Percentiles rank a stretch among this genome's conserved stretches.
Conservation (phyloP, 64 coral and sea anemone genomes). For the Trachythela sp. region DNA sequence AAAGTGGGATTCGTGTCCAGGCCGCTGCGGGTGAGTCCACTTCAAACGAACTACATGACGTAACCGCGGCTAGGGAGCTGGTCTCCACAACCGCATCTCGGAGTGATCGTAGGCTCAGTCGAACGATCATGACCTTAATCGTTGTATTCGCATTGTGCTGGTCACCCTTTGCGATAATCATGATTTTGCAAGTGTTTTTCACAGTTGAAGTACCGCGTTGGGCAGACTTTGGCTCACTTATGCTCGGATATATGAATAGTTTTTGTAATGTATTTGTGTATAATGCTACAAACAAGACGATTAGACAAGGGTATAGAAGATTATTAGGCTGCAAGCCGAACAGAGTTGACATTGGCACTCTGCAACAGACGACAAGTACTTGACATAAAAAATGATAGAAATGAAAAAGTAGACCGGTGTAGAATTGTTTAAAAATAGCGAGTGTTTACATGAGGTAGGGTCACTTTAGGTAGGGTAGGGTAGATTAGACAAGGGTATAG, state of each 20-base stretch:
- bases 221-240: conserved; percentile 28
- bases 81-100: background rate
- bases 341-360: background rate
- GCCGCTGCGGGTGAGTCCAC: background rate
- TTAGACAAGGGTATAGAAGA: background rate
- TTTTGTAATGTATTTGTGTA: conserved; percentile 46
- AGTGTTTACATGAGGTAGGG: too few species aligned
- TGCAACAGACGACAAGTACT: background rate
- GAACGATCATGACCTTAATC: conserved; percentile 37
- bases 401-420: too few species aligned
- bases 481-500: background rate
- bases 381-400: background rate
- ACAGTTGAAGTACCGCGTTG: background rate
- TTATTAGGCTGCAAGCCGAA: conserved; percentile 3
- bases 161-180: conserved; percentile 52
- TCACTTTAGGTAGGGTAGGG: too few species aligned
- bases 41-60: background rate
- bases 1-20: background rate
- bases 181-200: conserved; percentile 28
- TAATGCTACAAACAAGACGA: background rate
- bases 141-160: conserved; percentile 46
- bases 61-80: background rate
- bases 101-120: conserved; percentile 13
- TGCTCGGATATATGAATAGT: conserved; percentile 62
- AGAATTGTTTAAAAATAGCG: too few species aligned